Evolutionary conservation across 2,113 vertebrate genomes (phyloP).

Genomic region (Xenopus borealis): DNA sequence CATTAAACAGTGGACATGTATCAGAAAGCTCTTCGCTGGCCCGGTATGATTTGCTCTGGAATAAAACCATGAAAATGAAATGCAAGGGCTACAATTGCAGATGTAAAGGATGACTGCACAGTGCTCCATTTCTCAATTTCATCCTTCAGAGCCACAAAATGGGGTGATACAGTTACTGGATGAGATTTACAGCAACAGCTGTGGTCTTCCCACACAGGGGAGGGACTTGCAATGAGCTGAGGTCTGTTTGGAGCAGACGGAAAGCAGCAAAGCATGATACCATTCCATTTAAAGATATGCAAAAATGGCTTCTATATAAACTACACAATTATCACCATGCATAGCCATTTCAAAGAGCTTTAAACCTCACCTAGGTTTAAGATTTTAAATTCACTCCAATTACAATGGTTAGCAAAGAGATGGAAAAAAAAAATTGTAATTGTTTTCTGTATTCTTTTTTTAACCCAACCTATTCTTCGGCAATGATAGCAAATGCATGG

Average conservation of each 20-base stretch:
- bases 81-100: conserved; percentile 97
- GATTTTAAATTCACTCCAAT: conserved; percentile 5
- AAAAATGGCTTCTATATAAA: conserved; percentile 62
- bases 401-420: conserved; percentile 38
- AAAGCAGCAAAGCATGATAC: conserved; percentile 74
- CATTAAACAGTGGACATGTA: conserved; percentile 51
- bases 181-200: conserved; percentile 97
- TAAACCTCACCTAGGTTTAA: conserved; percentile 39
- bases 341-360: not conserved
- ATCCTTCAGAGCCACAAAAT: conserved; percentile 88
- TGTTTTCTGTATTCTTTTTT: conserved; percentile 41
- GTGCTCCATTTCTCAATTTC: conserved; percentile 91
- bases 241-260: conserved; percentile 94
- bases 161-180: conserved; percentile 87
- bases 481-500: conserved; percentile 70
- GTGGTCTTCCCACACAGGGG: conserved; percentile 96
- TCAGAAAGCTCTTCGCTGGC: conserved; percentile 62
- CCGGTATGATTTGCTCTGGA: conserved; percentile 77
- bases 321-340: conserved; percentile 13
- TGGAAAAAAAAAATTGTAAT: conserved; percentile 47
- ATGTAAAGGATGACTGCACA: conserved; percentile 94
- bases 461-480: conserved; percentile 50
- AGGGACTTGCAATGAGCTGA: conserved; percentile 80
- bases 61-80: conserved; percentile 98
- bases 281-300: conserved; percentile 65